Evolutionary conservation across 2,113 vertebrate genomes (phyloP), one percentile per base, ranked within the genome.

Genomic region (Coptodon rendalli): DNA sequence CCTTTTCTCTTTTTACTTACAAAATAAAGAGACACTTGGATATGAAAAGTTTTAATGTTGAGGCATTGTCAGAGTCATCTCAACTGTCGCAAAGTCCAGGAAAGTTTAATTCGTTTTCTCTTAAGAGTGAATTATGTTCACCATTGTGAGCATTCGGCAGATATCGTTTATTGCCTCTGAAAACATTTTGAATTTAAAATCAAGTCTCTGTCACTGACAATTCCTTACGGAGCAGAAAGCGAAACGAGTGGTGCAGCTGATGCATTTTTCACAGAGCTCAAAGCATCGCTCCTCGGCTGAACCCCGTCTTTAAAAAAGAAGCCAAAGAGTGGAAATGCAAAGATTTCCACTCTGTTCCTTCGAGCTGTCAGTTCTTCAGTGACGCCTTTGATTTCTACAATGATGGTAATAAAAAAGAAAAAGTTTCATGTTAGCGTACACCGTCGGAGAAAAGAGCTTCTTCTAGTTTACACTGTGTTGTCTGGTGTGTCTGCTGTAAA

Each of bases 221-320:
- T 61, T 56, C 80, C 40, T 80, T 16, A 14, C 29, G n/a, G 29
- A 84, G 73, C 34, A 78, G 85, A 91, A 92, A 53, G 31, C 7
- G 40, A 63, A 82, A 63, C 57, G 50, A 85, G 78, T 9, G 36
- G 84, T 86, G 79, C 66, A 86, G 85, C 66, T 50, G 27, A 87
- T 90, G 43, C 29, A 91, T 95, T 92, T 95, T 94, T 95, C 88
- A 93, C 89, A 22, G 6, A 45, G 29, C 86, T 82, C 82, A 86
- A 92, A 78, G 87, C 68, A 78, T 84, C 85, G 40, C 7, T n/a
- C 82, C 43, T 86, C 38, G 85, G 85, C 63, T 17, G 13, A 81
- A 83, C 36, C 85, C 34, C 54, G 83, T n/a, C 31, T 87, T 52
- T 88, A 79, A 56, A 84, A 88, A 89, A 84, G 82, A 84, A 81